Evolutionary conservation across 2,888 invertebrate species (phyloP), one percentile per base, ranked within the genome.

Genomic region (Cataglyphis altisquamis): DNA sequence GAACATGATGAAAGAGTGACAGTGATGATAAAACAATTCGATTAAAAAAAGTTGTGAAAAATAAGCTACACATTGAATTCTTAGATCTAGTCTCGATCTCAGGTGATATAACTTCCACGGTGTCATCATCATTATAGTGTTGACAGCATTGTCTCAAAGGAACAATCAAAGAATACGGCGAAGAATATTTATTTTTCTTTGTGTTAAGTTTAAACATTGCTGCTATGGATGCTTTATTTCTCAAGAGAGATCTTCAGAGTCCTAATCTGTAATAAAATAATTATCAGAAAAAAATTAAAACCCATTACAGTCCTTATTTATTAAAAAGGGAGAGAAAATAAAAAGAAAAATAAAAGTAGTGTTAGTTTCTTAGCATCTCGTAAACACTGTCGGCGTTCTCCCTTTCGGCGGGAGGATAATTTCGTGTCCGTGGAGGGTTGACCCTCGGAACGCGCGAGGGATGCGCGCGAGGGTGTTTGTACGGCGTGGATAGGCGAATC

Each of bases 401-500:
- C 32, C 48, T 64, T 21, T 55, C 1, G 36, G 25, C 55, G 29
- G 70, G 66, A 67, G 66, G 72, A 55, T n/a, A 41, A 82, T 60
- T 74, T 74, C 60, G 68, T 36, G 63, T 77, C 52, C n/a, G 55
- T 62, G 62, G 87, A 83, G 62, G 87, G 60, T 64, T 39, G 64
- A 82, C 52, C 72, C 21, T 64, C 52, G 32, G 82, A 64, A 63
- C 57, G 75, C 64, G 21, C 32, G 70, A 52, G 64, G 72, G 85
- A 84, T 84, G 84, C 81, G 63, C 63, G 48, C 72, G 64, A 70
- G 73, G 52, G 83, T 84, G 64, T 67, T 84, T 72, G 83, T 84
- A 55, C 83, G 39, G 55, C 64, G 81, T 75, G 83, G 60, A 63
- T 55, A 68, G 52, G 75, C 75, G 84, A 84, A 74, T 45, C 68